phyloP scores from a whole-genome alignment of 2,113 vertebrate species.

The Mormoops blainvillei region DNA sequence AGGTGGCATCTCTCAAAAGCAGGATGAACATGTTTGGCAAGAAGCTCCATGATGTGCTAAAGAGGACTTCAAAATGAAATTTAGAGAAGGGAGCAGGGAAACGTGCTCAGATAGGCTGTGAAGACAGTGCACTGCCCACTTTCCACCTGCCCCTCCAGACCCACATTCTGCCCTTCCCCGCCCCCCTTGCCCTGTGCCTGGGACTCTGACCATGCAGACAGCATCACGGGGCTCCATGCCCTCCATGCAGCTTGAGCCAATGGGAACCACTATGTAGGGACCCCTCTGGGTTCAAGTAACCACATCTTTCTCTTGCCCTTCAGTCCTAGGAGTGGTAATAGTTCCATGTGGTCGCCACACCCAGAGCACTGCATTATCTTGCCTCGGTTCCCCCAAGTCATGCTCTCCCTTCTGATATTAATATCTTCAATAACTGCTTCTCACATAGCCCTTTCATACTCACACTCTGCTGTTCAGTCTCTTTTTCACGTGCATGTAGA shows the following conservation, averaged over 20 bases:
- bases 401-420: background rate
- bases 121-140: rapidly evolving
- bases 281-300: background rate
- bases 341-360: too few relatives aligned
- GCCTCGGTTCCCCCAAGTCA: background rate
- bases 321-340: too few relatives aligned
- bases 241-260: background rate
- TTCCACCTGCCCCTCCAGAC: background rate
- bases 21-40: background rate
- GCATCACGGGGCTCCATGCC: background rate
- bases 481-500: background rate
- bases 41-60: background rate
- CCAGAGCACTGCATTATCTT: background rate
- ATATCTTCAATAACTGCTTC: background rate
- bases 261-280: background rate
- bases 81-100: background rate
- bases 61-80: background rate
- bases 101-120: too few relatives aligned
- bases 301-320: background rate
- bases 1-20: background rate
- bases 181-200: background rate
- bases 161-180: background rate
- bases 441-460: background rate
- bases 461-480: background rate
- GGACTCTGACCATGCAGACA: background rate